Evolutionary conservation across 53 echinoderm and acorn worm genomes (phyloP), one percentile per base, ranked within the genome.

Genomic region (Temnopleurus reevesii): DNA sequence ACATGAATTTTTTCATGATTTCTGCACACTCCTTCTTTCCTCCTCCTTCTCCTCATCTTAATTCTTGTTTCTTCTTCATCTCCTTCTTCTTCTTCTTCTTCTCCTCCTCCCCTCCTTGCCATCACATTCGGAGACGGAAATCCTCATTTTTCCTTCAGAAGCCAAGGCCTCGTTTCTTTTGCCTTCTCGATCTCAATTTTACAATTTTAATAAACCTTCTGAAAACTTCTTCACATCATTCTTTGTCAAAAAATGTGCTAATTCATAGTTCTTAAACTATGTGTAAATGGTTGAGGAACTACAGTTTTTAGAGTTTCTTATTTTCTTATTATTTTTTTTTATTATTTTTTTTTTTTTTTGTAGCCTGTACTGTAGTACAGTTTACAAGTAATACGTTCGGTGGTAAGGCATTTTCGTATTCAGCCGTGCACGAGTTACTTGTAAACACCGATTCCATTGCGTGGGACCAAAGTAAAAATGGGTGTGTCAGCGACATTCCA

Each of bases 401-500:
- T n/a, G n/a, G n/a, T n/a, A n/a, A n/a, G n/a, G n/a, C n/a, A n/a
- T n/a, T n/a, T n/a, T n/a, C n/a, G 55, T 55, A 3, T 21, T 10
- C 3, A 2, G 5, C 55, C 7, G 2, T 23, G 55, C 55, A 55
- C 17, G 55, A 12, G 55, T 19, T 19, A 55, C 19, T 23, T 6
- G 0, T 25, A 4, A 23, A 58, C 58, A 58, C 13, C 33, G 18
- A 63, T 41, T 21, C 2, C 71, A 21, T 12, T 19, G 10, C 9
- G 2, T 36, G 71, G 71, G 71, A 80, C 49, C 80, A 9, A 25
- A 46, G 63, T 21, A 45, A 46, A 49, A 80, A 27, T 26, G 80
- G 80, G 80, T 51, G 80, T 80, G 80, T 80, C 80, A 7, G 8
- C 71, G 41, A 71, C 71, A 71, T 71, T 71, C 71, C 60, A 28